Evolutionary conservation across 2,113 vertebrate species (phyloP), one percentile per base, ranked within the genome.

Genomic region (Capreolus pygargus): DNA sequence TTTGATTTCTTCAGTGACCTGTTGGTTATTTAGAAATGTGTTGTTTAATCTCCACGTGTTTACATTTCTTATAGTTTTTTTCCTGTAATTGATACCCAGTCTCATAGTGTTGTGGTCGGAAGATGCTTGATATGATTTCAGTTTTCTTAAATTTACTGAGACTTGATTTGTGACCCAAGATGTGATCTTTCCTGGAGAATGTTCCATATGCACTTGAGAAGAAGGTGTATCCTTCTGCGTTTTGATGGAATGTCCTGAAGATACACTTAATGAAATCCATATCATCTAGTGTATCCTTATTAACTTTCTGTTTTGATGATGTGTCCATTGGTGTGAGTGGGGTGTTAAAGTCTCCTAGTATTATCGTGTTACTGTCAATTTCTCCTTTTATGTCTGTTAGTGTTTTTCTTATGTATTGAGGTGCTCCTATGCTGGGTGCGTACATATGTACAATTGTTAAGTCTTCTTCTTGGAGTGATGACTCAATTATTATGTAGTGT

Each of bases 41-140:
- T 70, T 70, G n/a, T 70, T 70, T 70, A 70, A 36, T 70, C 64
- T 12, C 64, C n/a, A 70, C 21, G n/a, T 70, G n/a, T 70, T 21
- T 36, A 8, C 4, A 0, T 36, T 70, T 36, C 64, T 36, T 70
- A 21, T 8, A 70, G 64, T 70, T 70, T 55, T 55, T 67, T 36
- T 11, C 64, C 64, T 19, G 0, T 70, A 36, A 70, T 70, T 70
- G 64, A 70, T 70, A 70, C 11, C 9, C 17, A 11, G 33, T 36
- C 16, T 36, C 8, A 21, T 36, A 36, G 8, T 2, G 0, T 70
- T 2, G 1, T 70, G n/a, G n/a, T 70, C 19, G 2, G 17, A 70
- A 67, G 17, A n/a, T 67, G 64, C n/a, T 0, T 70, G 17, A 70
- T 36, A 36, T 2, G 2, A 36, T 70, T 36, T 70, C 9, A 70